Evolutionary conservation across 1,140 invertebrate genomes (phyloP), one percentile per base, ranked within the genome.

Genomic region (Lucilia sericata): DNA sequence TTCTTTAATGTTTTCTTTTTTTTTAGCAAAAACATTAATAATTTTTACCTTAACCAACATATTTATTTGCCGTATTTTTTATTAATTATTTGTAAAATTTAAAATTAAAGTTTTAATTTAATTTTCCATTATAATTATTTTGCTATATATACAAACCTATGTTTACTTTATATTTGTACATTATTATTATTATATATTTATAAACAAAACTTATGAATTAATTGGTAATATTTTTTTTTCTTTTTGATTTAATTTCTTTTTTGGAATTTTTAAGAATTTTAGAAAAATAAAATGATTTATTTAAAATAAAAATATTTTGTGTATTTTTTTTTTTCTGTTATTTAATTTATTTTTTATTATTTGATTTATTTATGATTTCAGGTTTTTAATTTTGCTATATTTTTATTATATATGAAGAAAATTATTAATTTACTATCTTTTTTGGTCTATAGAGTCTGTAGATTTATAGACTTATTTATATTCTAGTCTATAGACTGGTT

Each of bases 231-330:
- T 30, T 2, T 30, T 30, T 30, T 30, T 30, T 55, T 55, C 51
- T n/a, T 60, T 30, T 85, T 82, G 81, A 84, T 86, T 86, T 86
- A 85, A 85, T 82, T 75, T 70, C 65, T 70, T 19, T 42, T 70
- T 70, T 70, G 65, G n/a, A 21, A 70, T 70, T 21, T 70, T 70
- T 70, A 70, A 70, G 65, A 70, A 21, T 70, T 70, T 70, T 55
- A 55, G 13, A 8, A 70, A 70, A 70, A 70, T 70, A 70, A 70
- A 70, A 25, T 12, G 65, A 70, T 70, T 70, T 70, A 70, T 70
- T 70, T 70, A 70, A 70, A 70, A 70, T 9, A 65, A n/a, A 65
- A 21, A 70, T 21, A 21, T 21, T 70, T 70, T 70, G n/a, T 70
- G 51, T 55, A 1, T 55, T 14, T 17, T 70, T 70, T 0, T 70